Percentiles rank a stretch among this genome's conserved stretches.
phyloP scores from a whole-genome alignment of 2,113 vertebrate species.

The Aphyosemion australe region DNA sequence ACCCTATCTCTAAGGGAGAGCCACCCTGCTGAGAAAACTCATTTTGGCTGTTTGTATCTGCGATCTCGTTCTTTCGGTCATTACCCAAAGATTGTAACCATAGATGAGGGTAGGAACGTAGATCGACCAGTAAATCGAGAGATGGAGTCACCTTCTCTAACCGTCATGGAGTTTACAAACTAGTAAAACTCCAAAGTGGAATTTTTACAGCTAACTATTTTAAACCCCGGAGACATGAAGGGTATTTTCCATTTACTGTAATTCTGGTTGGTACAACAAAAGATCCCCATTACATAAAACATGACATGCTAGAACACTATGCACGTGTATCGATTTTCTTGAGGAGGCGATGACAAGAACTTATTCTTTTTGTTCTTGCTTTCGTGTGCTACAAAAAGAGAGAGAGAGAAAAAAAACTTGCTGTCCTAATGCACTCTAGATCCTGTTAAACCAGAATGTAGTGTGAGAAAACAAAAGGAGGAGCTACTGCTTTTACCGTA shows the following conservation, averaged over 20 bases:
- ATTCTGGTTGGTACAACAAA: background rate
- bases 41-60: too few species aligned
- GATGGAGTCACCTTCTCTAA: background rate
- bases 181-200: slow-evolving; percentile 1
- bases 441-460: slow-evolving; percentile 28
- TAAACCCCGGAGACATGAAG: background rate
- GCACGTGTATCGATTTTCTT: background rate
- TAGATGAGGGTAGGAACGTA: too few species aligned
- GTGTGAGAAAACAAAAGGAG: background rate
- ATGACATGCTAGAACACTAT: background rate
- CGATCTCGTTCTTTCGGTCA: too few species aligned
- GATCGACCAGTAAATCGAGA: too few species aligned
- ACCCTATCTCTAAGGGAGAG: too few species aligned
- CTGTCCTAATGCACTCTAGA: slow-evolving; percentile 15
- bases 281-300: background rate
- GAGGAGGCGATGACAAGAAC: background rate
- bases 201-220: slow-evolving; percentile 11
- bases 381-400: background rate
- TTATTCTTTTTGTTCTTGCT: background rate
- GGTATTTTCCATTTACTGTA: background rate
- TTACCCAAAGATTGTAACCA: too few species aligned
- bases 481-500: background rate
- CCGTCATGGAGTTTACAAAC: background rate
- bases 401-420: background rate
- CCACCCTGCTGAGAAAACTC: too few species aligned